phyloP scores from a whole-genome alignment of 2,888 invertebrate species.

The Drosophila pseudotalamancana region DNA sequence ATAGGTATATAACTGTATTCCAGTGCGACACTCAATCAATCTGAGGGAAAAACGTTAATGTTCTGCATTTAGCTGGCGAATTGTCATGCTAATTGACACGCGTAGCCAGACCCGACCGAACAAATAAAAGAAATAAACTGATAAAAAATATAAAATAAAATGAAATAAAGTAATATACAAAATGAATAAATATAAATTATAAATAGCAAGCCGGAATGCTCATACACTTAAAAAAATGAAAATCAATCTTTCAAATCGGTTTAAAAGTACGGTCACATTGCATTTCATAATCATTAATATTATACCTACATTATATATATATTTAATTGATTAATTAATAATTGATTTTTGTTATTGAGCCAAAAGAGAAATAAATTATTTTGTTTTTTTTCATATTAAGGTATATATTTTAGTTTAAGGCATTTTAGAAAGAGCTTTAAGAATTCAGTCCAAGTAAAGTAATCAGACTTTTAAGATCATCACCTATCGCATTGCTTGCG shows the following conservation, averaged over 20 bases:
- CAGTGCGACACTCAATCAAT: constrained; percentile 38
- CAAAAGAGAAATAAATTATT: too few relatives aligned
- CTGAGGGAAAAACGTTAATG: constrained; percentile 34
- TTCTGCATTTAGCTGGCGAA: constrained; percentile 54
- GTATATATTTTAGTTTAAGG: too few relatives aligned
- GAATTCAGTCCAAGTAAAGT: neutral
- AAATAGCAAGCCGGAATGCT: neutral
- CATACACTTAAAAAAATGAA: neutral
- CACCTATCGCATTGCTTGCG: neutral
- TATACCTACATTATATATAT: too few relatives aligned
- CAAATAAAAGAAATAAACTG: constrained; percentile 1
- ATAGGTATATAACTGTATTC: constrained; percentile 29
- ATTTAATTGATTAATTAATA: too few relatives aligned
- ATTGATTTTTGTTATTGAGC: too few relatives aligned
- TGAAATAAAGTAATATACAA: neutral
- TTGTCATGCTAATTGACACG: constrained; percentile 57
- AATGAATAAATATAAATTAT: neutral
- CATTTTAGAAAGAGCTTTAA: too few relatives aligned
- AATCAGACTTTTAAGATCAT: neutral
- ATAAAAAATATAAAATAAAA: neutral
- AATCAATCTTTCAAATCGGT: neutral
- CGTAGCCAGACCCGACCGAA: constrained; percentile 12
- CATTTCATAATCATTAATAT: too few relatives aligned
- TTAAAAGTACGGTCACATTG: too few relatives aligned
- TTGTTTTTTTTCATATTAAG: too few relatives aligned